phyloP scores from a whole-genome alignment of 2,888 invertebrate genomes.

The Epirrhoe tristata region DNA sequence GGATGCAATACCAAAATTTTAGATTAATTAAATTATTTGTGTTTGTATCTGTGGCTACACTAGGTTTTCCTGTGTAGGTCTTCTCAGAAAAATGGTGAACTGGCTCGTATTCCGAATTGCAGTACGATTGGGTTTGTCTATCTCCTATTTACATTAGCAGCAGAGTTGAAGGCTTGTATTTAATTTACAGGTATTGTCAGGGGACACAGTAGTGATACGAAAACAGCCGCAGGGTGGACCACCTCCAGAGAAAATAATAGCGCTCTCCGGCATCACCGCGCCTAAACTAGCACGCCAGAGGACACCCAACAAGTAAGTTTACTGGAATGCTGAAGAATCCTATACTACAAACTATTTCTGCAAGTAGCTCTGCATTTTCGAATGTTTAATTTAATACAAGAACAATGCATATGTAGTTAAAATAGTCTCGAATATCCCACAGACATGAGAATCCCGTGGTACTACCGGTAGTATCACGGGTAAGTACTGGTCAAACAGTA shows the following conservation, averaged over 20 bases:
- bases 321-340: neutral
- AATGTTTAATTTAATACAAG: no score
- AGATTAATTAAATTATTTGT: neutral
- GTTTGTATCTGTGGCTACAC: constrained; percentile 4
- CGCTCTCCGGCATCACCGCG: constrained; percentile 95
- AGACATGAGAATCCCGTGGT: neutral
- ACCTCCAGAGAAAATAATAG: constrained; percentile 95
- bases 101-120: neutral
- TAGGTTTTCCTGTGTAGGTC: neutral
- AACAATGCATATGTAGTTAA: no score
- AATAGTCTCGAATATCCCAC: neutral
- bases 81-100: neutral
- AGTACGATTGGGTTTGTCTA: neutral
- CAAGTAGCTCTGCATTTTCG: neutral
- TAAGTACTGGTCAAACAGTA: no score
- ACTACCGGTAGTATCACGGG: neutral
- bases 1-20: constrained; percentile 13
- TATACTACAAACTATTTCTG: neutral
- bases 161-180: constrained; percentile 19
- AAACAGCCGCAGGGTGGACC: constrained; percentile 95
- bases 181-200: constrained; percentile 93
- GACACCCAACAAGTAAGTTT: constrained; percentile 74
- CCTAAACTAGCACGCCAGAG: constrained; percentile 90
- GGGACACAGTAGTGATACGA: constrained; percentile 97
- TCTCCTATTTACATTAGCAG: neutral